These are phyloP conservation scores for Drosophila leonis DNA, from an alignment of 2,888 invertebrate genomes.

Conservation along the genomic window DNA sequence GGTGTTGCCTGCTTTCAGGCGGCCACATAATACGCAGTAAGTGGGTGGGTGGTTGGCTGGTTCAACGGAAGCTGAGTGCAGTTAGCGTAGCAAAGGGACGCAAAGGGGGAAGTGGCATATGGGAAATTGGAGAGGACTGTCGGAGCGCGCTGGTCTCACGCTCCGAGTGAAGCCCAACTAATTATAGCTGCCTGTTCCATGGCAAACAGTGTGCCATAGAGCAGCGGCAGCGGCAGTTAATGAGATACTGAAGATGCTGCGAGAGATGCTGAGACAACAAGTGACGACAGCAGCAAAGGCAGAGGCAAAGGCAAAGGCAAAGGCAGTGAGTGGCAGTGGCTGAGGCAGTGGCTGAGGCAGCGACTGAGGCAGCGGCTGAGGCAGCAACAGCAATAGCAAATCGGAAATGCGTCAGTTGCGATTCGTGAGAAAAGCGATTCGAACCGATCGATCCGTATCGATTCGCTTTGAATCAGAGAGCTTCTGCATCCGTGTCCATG, in stretches of 20 bases:
- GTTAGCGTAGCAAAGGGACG: neutral
- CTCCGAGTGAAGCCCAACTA: conserved; percentile 30
- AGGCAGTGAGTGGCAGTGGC: neutral
- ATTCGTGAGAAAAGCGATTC: conserved; percentile 36
- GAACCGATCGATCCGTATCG: conserved; percentile 16
- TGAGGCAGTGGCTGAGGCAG: neutral
- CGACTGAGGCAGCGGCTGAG: neutral
- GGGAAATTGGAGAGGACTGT: conserved; percentile 35
- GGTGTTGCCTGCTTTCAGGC: conserved; percentile 32
- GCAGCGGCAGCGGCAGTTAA: conserved; percentile 8
- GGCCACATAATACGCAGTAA: neutral
- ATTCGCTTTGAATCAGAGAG: conserved; percentile 13
- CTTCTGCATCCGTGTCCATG: conserved; percentile 9
- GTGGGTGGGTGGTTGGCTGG: neutral
- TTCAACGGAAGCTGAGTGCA: conserved; percentile 1
- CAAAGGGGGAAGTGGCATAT: neutral
- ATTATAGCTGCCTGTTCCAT: conserved; percentile 34
- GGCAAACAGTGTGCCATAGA: conserved; percentile 3
- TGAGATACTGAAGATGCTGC: conserved; percentile 10
- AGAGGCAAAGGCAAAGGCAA: neutral
- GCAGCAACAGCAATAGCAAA: conserved; percentile 16
- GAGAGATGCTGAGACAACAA: conserved; percentile 6
- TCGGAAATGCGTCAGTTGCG: conserved; percentile 51
- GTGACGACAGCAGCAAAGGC: neutral
- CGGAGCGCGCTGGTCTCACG: neutral